phyloP scores from a whole-genome alignment of 2,797 vertebrate genomes.

The Ctenopoma kingsleyae region DNA sequence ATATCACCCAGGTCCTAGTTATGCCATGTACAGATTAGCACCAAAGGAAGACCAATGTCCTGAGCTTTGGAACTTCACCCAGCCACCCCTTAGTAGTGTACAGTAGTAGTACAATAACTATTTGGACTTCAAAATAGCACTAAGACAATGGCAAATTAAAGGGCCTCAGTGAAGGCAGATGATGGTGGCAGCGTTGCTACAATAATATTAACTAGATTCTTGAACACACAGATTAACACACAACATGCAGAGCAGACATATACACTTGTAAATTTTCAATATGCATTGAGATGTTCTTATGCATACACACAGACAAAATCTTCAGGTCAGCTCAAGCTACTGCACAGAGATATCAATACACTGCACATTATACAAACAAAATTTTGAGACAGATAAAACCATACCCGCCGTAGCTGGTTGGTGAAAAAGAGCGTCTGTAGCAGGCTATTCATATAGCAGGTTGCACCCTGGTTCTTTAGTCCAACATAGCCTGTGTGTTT shows the following conservation, averaged over 20 bases:
- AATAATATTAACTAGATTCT: background rate
- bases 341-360: background rate
- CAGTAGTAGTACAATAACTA: no score
- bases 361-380: background rate
- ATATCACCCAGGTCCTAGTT: no score
- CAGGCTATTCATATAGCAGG: conserved; percentile 99
- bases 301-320: background rate
- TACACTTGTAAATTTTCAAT: background rate
- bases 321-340: background rate
- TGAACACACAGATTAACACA: no score
- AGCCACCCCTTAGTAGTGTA: no score
- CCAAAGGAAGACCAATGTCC: no score
- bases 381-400: conserved; percentile 1
- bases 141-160: background rate
- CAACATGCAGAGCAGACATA: background rate
- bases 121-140: background rate
- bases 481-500: conserved; percentile 99
- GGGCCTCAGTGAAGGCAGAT: background rate
- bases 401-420: conserved; percentile 97
- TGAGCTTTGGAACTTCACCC: background rate
- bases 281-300: background rate
- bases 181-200: background rate
- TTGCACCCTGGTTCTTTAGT: conserved; percentile 98
- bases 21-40: no score
- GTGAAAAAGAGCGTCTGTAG: conserved; percentile 99